Base-by-base conservation (phyloP, 2,113 vertebrate genomes). In the Salvelinus namaycush region DNA sequence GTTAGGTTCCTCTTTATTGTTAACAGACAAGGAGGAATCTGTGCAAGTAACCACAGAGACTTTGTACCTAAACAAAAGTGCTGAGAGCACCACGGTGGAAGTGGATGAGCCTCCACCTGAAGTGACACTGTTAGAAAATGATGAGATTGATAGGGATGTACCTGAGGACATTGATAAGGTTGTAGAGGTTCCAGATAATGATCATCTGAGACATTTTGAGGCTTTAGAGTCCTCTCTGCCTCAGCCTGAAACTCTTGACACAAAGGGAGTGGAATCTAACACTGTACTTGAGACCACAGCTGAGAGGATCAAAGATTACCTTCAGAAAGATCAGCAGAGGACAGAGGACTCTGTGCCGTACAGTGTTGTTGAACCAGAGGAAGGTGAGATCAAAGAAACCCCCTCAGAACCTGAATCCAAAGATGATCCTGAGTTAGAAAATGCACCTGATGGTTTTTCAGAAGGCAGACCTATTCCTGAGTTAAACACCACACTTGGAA, bases 401-500 rank as follows among this genome's bases (percentile, higher is more conserved):
- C 51, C 83, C 27, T 74, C 89, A 79, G 86, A 90, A 79, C 75
- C 74, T 59, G 18, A 83, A 67, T 57, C 90, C 3, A 66, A 77
- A 54, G 87, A 68, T 82, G 79, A 91, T 48, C 2, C 49, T 22
- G 26, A 57, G 64, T 26, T 90, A 72, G 87, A 91, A 76, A 76
- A 85, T 0, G 77, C 93, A 68, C 74, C 91, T 54, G 89, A 91
- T 22, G 29, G 13, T 18, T 22, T 92, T 84, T 81, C 95, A 83
- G 89, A 94, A 76, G 93, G 86, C 72, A 90, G 91, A 68, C 85
- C 91, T 68, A 90, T 93, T 73, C 80, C 93, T 1, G 80, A 93
- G 69, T 85, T 96, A 78, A 93, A 95, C 92, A 97, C 96, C 18
- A 94, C 93, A 27, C 81, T 96, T 76, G 96, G 94, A 27, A 92